phyloP scores from a whole-genome alignment of 2,888 invertebrate species.

The Caenorhabditis sp. region DNA sequence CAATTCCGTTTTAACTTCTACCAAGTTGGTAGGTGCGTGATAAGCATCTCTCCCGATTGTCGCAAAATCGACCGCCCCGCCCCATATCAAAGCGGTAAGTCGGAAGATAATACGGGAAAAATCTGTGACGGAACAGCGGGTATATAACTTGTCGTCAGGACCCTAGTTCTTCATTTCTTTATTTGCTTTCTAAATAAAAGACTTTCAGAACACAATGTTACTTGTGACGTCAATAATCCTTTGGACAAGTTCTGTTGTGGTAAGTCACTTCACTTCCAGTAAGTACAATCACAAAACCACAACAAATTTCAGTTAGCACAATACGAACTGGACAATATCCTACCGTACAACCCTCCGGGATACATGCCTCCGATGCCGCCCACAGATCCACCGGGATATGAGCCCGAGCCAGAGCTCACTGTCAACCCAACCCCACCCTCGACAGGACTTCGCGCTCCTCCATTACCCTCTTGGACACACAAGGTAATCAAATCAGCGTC shows the following conservation, averaged over 20 bases:
- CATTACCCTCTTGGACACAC: constrained; percentile 38
- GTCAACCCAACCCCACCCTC: neutral
- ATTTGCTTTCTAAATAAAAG: neutral
- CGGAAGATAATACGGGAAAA: constrained; percentile 3
- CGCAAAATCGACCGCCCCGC: constrained; percentile 28
- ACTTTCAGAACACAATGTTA: neutral
- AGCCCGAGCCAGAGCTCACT: constrained; percentile 5
- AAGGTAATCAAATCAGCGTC: constrained; percentile 17
- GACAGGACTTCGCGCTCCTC: constrained; percentile 31
- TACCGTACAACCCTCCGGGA: constrained; percentile 30
- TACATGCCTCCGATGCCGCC: constrained; percentile 30
- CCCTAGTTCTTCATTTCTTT: neutral
- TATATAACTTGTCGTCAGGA: constrained; percentile 9
- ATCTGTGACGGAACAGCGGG: no score
- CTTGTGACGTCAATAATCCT: neutral
- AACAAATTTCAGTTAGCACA: constrained; percentile 11
- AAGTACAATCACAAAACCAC: no score
- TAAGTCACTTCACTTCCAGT: no score
- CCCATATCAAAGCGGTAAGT: constrained; percentile 21
- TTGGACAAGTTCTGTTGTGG: neutral
- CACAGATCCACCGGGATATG: constrained; percentile 31
- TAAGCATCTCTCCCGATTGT: constrained; percentile 46
- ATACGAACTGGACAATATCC: constrained; percentile 8
- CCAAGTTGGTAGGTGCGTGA: constrained; percentile 53
- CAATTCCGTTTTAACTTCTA: constrained; percentile 8